phyloP scores from a whole-genome alignment of 2,888 invertebrate species.

The Andricus curvator region DNA sequence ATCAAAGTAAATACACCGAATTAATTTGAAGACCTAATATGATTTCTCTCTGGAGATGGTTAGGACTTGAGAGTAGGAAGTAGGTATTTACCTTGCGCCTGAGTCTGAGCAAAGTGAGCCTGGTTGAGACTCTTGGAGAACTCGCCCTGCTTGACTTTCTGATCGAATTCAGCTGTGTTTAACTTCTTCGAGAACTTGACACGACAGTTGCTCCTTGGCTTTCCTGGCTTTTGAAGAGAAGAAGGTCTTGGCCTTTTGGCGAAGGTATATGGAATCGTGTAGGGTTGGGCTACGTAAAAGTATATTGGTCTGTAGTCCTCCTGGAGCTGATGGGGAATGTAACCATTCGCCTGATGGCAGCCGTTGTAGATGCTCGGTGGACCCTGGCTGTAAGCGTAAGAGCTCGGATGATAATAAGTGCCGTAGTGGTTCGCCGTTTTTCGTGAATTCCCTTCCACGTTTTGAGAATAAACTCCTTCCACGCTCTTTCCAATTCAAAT shows the following conservation, averaged over 20 bases:
- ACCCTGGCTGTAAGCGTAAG: conserved; percentile 73
- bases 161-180: conserved; percentile 71
- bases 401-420: conserved; percentile 67
- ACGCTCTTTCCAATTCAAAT: conserved; percentile 51
- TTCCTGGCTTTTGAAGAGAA: conserved; percentile 66
- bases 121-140: conserved; percentile 74
- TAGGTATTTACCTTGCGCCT: conserved; percentile 66
- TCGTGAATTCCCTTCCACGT: conserved; percentile 73
- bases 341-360: conserved; percentile 67
- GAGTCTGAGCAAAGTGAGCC: conserved; percentile 71
- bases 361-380: conserved; percentile 70
- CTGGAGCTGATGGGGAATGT: conserved; percentile 66
- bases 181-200: conserved; percentile 73
- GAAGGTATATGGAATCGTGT: conserved; percentile 74
- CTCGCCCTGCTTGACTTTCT: conserved; percentile 74
- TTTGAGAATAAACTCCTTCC: conserved; percentile 58
- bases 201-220: conserved; percentile 66
- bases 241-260: conserved; percentile 70
- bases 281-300: conserved; percentile 75
- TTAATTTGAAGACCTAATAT: no score
- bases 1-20: no score
- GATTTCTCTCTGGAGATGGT: no score
- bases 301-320: conserved; percentile 75
- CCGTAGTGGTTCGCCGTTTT: conserved; percentile 76
- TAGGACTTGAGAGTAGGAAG: no score